Conservation (phyloP, 2,113 vertebrate species). For the Odontesthes bonariensis region DNA sequence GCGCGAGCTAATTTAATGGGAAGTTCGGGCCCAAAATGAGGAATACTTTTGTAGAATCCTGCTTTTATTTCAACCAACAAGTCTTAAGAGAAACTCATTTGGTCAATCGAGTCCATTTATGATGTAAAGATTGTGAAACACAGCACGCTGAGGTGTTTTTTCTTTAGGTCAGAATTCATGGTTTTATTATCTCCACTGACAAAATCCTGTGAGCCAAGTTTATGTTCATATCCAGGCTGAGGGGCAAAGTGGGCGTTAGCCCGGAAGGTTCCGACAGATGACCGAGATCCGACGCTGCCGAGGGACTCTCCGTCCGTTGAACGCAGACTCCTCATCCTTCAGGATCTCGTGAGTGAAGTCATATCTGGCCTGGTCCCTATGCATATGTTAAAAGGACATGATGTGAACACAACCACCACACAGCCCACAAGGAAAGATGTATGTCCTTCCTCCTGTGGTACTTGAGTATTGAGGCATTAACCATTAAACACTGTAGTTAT, state of each 20-base stretch:
- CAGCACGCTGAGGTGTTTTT: no score
- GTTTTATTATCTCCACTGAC: not conserved
- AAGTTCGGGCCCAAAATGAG: no score
- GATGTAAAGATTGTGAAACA: no score
- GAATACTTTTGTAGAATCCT: no score
- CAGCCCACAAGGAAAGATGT: not conserved
- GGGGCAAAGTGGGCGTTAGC: conserved; percentile 28
- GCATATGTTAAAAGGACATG: not conserved
- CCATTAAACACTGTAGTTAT: no score
- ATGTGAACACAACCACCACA: not conserved
- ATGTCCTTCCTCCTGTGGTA: not conserved
- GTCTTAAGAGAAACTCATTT: no score
- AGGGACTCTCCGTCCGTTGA: conserved; percentile 81
- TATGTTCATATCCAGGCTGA: not conserved
- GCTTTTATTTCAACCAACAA: no score
- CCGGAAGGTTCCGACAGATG: conserved; percentile 89
- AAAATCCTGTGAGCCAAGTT: not conserved
- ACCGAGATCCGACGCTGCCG: conserved; percentile 88
- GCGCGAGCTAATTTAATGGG: no score
- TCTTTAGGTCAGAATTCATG: not conserved
- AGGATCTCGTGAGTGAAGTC: conserved; percentile 91
- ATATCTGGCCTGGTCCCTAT: conserved; percentile 86
- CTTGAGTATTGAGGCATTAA: no score
- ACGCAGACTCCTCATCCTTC: conserved; percentile 87
- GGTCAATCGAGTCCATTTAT: no score